phyloP scores from a whole-genome alignment of 2,797 vertebrate species.

The Carapus acus region DNA sequence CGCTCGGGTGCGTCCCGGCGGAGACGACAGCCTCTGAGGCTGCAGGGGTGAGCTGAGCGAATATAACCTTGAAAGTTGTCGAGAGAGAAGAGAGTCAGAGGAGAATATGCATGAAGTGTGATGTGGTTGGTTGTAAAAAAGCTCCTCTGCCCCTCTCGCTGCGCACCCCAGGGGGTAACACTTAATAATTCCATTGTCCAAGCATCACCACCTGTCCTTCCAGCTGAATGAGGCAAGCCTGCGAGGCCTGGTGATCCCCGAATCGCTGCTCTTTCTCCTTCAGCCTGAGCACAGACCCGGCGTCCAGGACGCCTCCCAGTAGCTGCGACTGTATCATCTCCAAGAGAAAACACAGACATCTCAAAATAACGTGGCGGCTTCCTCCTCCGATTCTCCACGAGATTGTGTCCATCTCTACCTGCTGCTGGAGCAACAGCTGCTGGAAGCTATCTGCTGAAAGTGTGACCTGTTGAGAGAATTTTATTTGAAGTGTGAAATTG shows the following conservation, averaged over 20 bases:
- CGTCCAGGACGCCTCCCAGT: conserved; percentile 42
- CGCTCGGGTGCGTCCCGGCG: too few relatives aligned
- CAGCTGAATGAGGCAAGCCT: conserved; percentile 74
- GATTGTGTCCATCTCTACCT: conserved; percentile 42
- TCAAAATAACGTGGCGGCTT: background rate
- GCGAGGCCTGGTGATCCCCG: conserved; percentile 61
- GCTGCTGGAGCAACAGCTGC: conserved; percentile 67
- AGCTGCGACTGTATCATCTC: conserved; percentile 63
- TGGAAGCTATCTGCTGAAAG: conserved; percentile 58
- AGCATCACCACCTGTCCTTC: conserved; percentile 74
- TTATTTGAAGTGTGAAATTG: background rate
- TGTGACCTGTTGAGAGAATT: conserved; percentile 39
- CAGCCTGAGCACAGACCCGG: conserved; percentile 42
- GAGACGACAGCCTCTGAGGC: too few relatives aligned
- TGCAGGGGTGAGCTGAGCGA: too few relatives aligned
- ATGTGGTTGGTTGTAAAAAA: too few relatives aligned
- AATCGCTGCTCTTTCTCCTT: conserved; percentile 47
- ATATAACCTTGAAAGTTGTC: too few relatives aligned
- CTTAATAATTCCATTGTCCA: too few relatives aligned
- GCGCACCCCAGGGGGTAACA: too few relatives aligned
- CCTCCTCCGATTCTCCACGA: background rate
- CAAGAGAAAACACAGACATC: conserved; percentile 6
- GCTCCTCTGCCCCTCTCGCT: too few relatives aligned
- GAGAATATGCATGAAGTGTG: too few relatives aligned
- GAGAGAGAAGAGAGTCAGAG: too few relatives aligned